A percentile compares a stretch with the other conserved stretches of the same genome.
Conservation (phyloP, 2,797 vertebrate species). For the Acanthopagrus latus region DNA sequence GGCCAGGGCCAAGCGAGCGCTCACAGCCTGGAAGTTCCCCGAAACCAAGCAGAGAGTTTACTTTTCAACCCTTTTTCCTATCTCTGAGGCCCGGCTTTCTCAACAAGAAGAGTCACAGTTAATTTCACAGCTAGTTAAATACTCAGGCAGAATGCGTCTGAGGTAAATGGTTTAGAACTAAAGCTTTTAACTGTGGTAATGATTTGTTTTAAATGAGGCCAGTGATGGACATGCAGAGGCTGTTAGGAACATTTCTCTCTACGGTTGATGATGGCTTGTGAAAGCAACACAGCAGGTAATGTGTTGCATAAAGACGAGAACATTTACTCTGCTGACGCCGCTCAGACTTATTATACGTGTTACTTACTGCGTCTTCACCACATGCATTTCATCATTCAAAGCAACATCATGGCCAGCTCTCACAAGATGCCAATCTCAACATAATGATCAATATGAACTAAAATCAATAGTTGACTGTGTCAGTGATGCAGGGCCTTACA, state of each 20-base stretch:
- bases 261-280: conserved; percentile 35
- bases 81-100: conserved; percentile 59
- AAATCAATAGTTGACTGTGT: not conserved
- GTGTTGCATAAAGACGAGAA: conserved; percentile 8
- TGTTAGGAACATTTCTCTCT: conserved; percentile 43
- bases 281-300: conserved; percentile 46
- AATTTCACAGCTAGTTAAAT: conserved; percentile 84
- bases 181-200: conserved; percentile 64
- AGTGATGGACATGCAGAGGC: conserved; percentile 43
- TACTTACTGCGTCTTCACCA: not conserved
- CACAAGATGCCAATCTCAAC: no score
- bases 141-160: conserved; percentile 67
- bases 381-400: not conserved
- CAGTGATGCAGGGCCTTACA: not conserved
- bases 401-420: no score
- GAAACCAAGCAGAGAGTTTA: conserved; percentile 63
- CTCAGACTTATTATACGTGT: not conserved
- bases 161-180: conserved; percentile 72
- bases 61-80: conserved; percentile 52
- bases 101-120: conserved; percentile 69
- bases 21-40: conserved; percentile 58
- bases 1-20: conserved; percentile 57
- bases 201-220: conserved; percentile 66
- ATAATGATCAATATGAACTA: not conserved
- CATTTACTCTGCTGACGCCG: not conserved